Evolutionary conservation across 2,113 vertebrate genomes (phyloP).

Genomic region (Cervus canadensis): DNA sequence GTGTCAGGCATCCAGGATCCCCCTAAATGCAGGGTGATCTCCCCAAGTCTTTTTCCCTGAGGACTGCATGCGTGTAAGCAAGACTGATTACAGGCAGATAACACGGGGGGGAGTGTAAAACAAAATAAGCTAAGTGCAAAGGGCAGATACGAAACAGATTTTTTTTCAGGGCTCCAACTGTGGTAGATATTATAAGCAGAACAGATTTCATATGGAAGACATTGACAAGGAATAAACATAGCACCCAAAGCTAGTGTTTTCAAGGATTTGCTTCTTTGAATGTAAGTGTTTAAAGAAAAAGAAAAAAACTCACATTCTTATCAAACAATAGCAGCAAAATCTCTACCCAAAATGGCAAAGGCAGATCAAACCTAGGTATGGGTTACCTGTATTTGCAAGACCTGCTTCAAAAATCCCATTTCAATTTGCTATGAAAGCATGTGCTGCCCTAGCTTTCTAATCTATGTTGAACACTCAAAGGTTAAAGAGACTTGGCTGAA

Average conservation of each 20-base stretch:
- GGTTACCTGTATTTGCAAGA: slow-evolving; percentile 58
- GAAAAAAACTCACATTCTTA: slow-evolving; percentile 41
- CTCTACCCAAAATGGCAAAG: slow-evolving; percentile 61
- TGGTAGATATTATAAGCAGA: slow-evolving; percentile 67
- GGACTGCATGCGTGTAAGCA: slow-evolving; percentile 1
- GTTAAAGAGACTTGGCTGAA: slow-evolving; percentile 72
- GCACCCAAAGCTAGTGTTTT: slow-evolving; percentile 52
- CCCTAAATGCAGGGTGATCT: background rate
- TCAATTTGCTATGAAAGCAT: slow-evolving; percentile 60
- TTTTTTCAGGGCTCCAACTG: slow-evolving; percentile 68
- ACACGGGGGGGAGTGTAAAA: slow-evolving; percentile 10
- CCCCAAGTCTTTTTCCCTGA: background rate
- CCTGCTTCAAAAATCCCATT: slow-evolving; percentile 54
- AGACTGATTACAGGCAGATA: slow-evolving; percentile 50
- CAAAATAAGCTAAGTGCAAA: slow-evolving; percentile 73
- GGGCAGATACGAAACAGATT: slow-evolving; percentile 75
- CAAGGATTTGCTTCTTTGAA: slow-evolving; percentile 63
- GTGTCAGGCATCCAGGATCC: background rate
- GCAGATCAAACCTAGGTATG: slow-evolving; percentile 45
- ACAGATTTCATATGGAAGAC: slow-evolving; percentile 77
- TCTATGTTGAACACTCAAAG: slow-evolving; percentile 68
- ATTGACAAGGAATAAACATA: slow-evolving; percentile 72
- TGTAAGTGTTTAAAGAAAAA: slow-evolving; percentile 47
- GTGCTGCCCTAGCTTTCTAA: slow-evolving; percentile 61
- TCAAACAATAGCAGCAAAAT: slow-evolving; percentile 61